These are phyloP conservation scores for Alfaro cultratus DNA, from an alignment of 2,797 vertebrate genomes.

Conservation along the genomic window DNA sequence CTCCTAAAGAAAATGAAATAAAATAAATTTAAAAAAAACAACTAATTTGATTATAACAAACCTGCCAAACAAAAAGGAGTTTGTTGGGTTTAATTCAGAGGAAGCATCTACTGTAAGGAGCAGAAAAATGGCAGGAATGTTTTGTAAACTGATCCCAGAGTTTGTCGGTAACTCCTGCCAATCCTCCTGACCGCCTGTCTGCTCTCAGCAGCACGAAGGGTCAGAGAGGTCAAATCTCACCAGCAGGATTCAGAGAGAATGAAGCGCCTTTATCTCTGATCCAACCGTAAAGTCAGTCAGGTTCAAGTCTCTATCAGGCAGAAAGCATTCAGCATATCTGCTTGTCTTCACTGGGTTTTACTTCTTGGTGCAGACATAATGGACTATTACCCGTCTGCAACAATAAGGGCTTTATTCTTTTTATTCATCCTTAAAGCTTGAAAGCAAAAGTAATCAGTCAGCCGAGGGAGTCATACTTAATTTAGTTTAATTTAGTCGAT, in stretches of 20 bases:
- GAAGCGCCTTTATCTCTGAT: conserved; percentile 17
- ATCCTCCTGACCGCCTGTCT: conserved; percentile 4
- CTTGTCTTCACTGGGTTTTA: conserved; percentile 5
- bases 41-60: not conserved
- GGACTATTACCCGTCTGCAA: not conserved
- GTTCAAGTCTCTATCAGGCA: not conserved
- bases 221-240: conserved; percentile 13
- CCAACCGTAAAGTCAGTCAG: conserved; percentile 18
- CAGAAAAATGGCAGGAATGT: not conserved
- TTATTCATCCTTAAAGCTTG: not conserved
- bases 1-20: not conserved
- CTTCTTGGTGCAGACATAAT: not conserved
- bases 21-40: not conserved
- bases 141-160: not conserved
- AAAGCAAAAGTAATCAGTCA: not conserved
- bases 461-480: not conserved
- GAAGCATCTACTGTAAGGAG: not conserved
- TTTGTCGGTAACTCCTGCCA: not conserved
- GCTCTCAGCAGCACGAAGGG: conserved; percentile 12
- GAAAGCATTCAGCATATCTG: conserved; percentile 11
- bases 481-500: not conserved
- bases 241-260: conserved; percentile 17
- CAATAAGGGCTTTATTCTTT: not conserved
- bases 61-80: not conserved
- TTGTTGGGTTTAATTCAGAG: not conserved